Evolutionary conservation across 1,140 invertebrate genomes (phyloP).

Genomic region (Mizuhopecten yessoensis): DNA sequence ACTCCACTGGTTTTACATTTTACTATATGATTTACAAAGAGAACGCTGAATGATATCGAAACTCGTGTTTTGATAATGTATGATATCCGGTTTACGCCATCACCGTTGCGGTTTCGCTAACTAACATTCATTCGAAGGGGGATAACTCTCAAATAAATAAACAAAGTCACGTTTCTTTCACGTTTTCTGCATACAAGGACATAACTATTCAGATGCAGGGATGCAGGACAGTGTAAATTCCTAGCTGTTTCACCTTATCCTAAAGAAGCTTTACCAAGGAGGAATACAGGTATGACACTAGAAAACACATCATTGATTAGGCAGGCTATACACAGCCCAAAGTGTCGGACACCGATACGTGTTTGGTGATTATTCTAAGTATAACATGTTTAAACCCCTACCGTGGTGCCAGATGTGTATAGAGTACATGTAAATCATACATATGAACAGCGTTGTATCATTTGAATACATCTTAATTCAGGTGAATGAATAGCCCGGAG

Average conservation of each 20-base stretch:
- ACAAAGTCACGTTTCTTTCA: not conserved
- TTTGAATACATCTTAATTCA: not conserved
- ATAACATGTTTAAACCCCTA: not conserved
- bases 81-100: not conserved
- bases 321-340: too few relatives aligned
- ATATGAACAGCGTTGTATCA: not conserved
- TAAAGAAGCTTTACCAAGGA: not conserved
- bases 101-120: not conserved
- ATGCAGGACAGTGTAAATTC: not conserved
- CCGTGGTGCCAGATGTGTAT: slow-evolving; percentile 22
- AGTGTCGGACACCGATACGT: not conserved
- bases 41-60: too few relatives aligned
- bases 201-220: not conserved
- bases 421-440: not conserved
- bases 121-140: not conserved
- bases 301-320: too few relatives aligned
- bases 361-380: not conserved
- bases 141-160: not conserved
- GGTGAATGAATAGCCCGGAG: not conserved
- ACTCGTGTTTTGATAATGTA: too few relatives aligned
- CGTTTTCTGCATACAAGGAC: not conserved
- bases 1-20: too few relatives aligned
- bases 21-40: too few relatives aligned
- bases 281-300: not conserved
- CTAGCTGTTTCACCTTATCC: not conserved